phyloP scores from a whole-genome alignment of 2,888 invertebrate species.

The Andrena marginata region DNA sequence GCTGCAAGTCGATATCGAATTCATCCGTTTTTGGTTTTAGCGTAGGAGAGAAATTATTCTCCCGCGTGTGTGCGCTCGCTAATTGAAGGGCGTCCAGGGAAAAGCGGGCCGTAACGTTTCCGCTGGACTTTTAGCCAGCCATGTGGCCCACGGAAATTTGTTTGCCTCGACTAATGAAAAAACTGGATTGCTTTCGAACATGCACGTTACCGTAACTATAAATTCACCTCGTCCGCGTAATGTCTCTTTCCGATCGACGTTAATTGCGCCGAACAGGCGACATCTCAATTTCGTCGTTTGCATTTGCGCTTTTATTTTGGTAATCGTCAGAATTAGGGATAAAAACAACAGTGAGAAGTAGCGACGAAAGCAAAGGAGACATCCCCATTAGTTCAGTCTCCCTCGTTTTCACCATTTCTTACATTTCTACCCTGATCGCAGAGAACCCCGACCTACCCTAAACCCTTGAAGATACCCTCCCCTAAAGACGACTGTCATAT shows the following conservation, averaged over 20 bases:
- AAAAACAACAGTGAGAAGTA: neutral
- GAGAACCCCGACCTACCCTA: too few species aligned
- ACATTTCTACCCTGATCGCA: neutral
- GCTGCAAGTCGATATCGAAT: constrained; percentile 5
- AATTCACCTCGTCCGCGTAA: neutral
- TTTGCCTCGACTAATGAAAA: constrained; percentile 23
- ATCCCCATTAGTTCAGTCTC: too few species aligned
- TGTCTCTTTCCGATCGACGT: neutral
- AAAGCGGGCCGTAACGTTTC: constrained; percentile 5
- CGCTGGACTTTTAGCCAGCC: neutral
- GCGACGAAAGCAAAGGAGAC: too few species aligned
- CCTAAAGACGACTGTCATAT: neutral
- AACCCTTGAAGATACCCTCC: neutral
- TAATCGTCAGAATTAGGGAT: too few species aligned
- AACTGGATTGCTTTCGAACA: constrained; percentile 22
- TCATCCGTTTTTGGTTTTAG: constrained; percentile 14
- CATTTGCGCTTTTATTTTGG: too few species aligned
- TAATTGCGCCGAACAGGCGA: neutral
- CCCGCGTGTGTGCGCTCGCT: neutral
- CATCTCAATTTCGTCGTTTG: neutral
- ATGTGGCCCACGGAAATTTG: constrained; percentile 11
- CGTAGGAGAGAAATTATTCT: constrained; percentile 11
- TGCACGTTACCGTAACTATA: constrained; percentile 14
- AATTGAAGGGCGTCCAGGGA: constrained; percentile 18
- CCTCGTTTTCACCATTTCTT: too few species aligned